Evolutionary conservation across 2,797 vertebrate species (phyloP), one percentile per base, ranked within the genome.

Genomic region (Telmatherina bonti): DNA sequence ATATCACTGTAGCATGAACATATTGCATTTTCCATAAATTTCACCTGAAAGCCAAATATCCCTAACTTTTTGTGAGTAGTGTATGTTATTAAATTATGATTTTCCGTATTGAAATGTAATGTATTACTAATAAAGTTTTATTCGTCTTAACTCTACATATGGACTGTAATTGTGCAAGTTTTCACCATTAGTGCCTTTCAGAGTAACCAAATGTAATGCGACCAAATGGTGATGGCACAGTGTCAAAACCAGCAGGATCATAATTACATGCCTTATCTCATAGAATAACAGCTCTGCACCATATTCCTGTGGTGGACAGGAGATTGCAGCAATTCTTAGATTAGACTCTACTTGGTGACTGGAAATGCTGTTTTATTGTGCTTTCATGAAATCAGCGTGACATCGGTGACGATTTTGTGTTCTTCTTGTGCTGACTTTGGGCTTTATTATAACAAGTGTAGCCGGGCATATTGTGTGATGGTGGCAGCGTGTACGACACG

Each of bases 401-500:
- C 13, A 26, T 24, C 11, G 13, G 10, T 26, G n/a, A 45, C 18
- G 7, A n/a, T 45, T 45, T 45, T 53, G 15, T 22, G 47, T 13
- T 29, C 15, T 53, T 16, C 6, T 27, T 5, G 6, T 26, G 51
- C 24, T 27, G 29, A 33, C 33, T 55, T 64, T 62, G 20, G 62
- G 16, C 49, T 52, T 64, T 43, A 57, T 49, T 41, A 41, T 64
- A 57, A 30, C 26, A n/a, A 8, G 51, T 30, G 4, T 11, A 16
- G 27, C 22, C 8, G 59, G 36, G 0, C 26, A 26, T 73, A 65
- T 67, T 26, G 35, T 54, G 52, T 41, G 7, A 74, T 36, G 67
- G 56, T 20, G 43, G 33, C n/a, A 74, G 59, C 26, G 67, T 45
- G 58, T 41, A 26, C 26, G 68, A 56, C 56, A 13, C 2, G 20